Evolutionary conservation across 2,888 invertebrate genomes (phyloP), one percentile per base, ranked within the genome.

Genomic region (Apocheima hispidaria): DNA sequence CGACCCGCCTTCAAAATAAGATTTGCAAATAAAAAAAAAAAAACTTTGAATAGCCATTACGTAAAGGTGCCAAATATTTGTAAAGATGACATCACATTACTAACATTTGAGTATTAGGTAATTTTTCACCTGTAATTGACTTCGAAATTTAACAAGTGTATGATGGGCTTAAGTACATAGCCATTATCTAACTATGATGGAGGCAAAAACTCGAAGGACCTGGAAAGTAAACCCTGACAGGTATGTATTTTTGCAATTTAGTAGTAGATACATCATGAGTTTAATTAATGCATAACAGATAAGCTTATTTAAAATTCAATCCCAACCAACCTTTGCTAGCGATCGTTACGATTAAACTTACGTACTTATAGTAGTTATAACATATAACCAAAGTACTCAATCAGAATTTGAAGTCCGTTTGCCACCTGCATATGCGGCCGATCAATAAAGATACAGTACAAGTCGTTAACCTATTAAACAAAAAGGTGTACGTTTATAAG

Each of bases 401-500:
- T 55, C 28, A 55, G 50, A 60, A 60, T 55, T 60, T 51, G 55
- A 60, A 61, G 52, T 61, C 48, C 50, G 50, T 62, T 68, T 53
- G 62, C 64, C 71, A 72, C 71, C 66, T 72, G 75, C 70, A 77
- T 79, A 78, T 84, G 83, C 70, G 80, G 73, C 69, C 73, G 78
- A 87, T 83, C 82, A 81, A 86, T 87, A 84, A 80, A 83, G 79
- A 82, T 78, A 82, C 72, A 71, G 70, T 74, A 76, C 77, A 80
- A 84, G 86, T 84, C 87, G 84, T 88, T 88, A 88, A 87, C 85
- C 88, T 86, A 88, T 86, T 86, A 86, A 88, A 82, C 79, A 84
- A 82, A 85, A 86, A 85, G 83, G 82, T 79, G 81, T 81, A 77
- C 81, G 79, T 84, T 86, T 84, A 84, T 84, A 82, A 87, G 82